Evolutionary conservation across 2,113 vertebrate species (phyloP).

Genomic region (Sigmodon hispidus): DNA sequence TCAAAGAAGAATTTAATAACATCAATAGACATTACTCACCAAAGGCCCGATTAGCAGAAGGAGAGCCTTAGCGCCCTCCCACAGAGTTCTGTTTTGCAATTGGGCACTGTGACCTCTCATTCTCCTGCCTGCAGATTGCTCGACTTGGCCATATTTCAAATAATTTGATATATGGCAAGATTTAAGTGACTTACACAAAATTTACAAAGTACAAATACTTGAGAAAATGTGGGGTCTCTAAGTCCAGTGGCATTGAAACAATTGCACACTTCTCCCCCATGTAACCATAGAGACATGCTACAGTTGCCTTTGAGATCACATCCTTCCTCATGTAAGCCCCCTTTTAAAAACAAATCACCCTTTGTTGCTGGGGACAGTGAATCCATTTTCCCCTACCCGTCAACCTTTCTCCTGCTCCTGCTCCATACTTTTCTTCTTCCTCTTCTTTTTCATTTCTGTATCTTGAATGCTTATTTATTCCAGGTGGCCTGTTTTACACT

Average conservation of each 20-base stretch:
- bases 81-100: slow-evolving; percentile 39
- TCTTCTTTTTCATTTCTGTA: not conserved
- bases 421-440: not conserved
- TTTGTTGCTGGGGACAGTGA: not conserved
- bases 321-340: not conserved
- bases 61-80: not conserved
- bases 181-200: slow-evolving; percentile 71
- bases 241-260: slow-evolving; percentile 4
- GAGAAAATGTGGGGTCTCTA: slow-evolving; percentile 54
- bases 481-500: not conserved
- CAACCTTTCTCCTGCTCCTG: not conserved
- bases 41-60: slow-evolving; percentile 55
- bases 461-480: not conserved
- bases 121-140: slow-evolving; percentile 60
- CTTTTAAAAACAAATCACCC: not conserved
- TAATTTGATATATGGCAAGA: slow-evolving; percentile 69
- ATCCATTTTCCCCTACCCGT: not conserved
- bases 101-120: slow-evolving; percentile 61
- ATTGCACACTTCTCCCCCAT: not conserved
- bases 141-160: slow-evolving; percentile 67
- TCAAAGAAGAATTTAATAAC: slow-evolving; percentile 59
- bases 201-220: slow-evolving; percentile 37
- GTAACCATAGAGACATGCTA: not conserved
- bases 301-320: not conserved
- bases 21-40: slow-evolving; percentile 49